phyloP scores from a whole-genome alignment of 2,888 invertebrate species.

The Cotesia congregata region DNA sequence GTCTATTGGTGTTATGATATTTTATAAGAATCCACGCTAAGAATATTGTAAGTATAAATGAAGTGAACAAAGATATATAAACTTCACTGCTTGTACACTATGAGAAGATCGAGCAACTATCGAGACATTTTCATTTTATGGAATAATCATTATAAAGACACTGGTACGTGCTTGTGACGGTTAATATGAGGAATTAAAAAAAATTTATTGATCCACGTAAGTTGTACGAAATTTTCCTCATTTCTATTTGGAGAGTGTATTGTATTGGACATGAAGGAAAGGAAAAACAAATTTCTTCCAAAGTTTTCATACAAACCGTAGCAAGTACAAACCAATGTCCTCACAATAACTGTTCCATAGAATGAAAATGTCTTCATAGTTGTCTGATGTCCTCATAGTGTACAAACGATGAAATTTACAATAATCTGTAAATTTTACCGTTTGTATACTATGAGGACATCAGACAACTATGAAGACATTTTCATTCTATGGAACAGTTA shows the following conservation, averaged over 20 bases:
- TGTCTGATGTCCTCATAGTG: too few relatives aligned
- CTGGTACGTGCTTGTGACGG: neutral
- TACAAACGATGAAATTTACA: too few relatives aligned
- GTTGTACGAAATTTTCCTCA: too few relatives aligned
- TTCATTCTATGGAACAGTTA: neutral
- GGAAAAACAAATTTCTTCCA: too few relatives aligned
- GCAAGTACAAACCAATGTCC: too few relatives aligned
- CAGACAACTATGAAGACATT: neutral
- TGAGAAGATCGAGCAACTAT: neutral
- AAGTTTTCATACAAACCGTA: too few relatives aligned
- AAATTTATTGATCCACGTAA: too few relatives aligned
- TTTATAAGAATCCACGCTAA: neutral
- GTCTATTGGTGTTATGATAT: neutral
- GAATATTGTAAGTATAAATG: constrained; percentile 3
- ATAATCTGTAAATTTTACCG: neutral
- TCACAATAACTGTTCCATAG: too few relatives aligned
- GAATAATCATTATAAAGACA: neutral
- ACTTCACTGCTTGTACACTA: neutral
- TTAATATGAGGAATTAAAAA: too few relatives aligned
- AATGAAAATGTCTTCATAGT: too few relatives aligned
- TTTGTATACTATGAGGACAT: neutral
- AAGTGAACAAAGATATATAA: neutral
- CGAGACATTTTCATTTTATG: neutral
- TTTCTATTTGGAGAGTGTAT: too few relatives aligned
- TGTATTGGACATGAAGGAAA: too few relatives aligned